Evolutionary conservation across 2,888 invertebrate species (phyloP), one percentile per base, ranked within the genome.

Genomic region (Lasioglossum oenotherae): DNA sequence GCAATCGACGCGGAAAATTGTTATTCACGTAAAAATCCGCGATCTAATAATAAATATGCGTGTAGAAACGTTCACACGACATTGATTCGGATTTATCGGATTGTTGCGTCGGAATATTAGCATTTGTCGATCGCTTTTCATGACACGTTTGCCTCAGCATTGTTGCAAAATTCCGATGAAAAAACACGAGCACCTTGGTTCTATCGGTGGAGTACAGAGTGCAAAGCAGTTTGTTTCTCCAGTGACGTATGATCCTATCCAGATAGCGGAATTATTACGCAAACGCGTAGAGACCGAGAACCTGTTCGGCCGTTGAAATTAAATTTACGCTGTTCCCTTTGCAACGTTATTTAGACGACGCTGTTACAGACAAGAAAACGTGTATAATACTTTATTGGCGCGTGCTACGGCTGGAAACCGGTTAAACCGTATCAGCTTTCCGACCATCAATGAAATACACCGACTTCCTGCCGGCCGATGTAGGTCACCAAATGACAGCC

Each of bases 391-490:
- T 72, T 85, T 73, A 85, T 83, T 76, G 76, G 83, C 85, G 57
- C 83, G 83, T 85, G 83, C 79, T 67, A 38, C 83, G 75, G 73
- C 44, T 69, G 71, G 73, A 78, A 85, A 85, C 85, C 85, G 85
- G 85, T 85, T 85, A 79, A 85, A 85, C 85, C 79, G 85, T 85
- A 83, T 79, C 83, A 83, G 79, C 79, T 85, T 85, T 60, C 81
- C 73, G 76, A 35, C 64, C 83, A 57, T 81, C 85, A 74, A 83
- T 85, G 79, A 85, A 79, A 83, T 46, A 49, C 72, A 44, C 46
- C 82, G 74, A 75, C 78, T 78, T 84, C 67, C 64, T 76, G 49
- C 60, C 3, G 35, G 71, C 35, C 41, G 72, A 77, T 79, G 46
- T 83, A 16, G 85, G 79, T 79, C 79, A 60, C 53, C 67, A 8